Base-by-base conservation (phyloP, 2,797 vertebrate species). In the Botia almorhae region DNA sequence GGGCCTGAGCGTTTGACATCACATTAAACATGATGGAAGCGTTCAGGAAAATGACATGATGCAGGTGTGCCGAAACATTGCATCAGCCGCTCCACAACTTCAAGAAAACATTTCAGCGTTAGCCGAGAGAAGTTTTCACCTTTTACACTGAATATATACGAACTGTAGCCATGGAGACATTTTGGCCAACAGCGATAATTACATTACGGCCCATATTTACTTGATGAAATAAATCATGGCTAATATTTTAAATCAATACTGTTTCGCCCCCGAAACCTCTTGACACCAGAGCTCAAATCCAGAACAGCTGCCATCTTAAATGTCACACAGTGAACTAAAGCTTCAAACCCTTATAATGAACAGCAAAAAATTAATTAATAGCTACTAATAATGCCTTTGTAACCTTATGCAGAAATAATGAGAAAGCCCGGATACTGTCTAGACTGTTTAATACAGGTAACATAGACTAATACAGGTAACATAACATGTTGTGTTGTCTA, bases 1-100 rank as follows among this genome's bases (percentile, higher is more conserved):
- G 56, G 67, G 72, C 29, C 65, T 7, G 21, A 61, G 68, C 39
- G 43, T 21, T 72, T 76, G 61, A 72, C 69, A 73, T 58, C 17
- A 7, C 64, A 73, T 74, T 82, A 68, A 78, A 29, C 63, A 10
- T 26, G 14, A 63, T 58, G 51, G 58, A 17, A 61, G 43, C 21
- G 29, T 26, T 21, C 43, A 39, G 16, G 17, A 33, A 65, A 48
- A 43, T 74, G 67, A 74, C 67, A 67, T 65, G 53, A 23, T 12
- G 63, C 36, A 69, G 76, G 67, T 39, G 43, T 23, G 56, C 68
- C 13, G 56, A 61, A 23, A 39, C 46, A 64, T 78, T 78, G 29
- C 76, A 78, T 78, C 68, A 78, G n/a, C 26, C 3, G 0, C 26
- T 46, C 7, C 4, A 21, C 51, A 13, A n/a, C 60, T 21, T 55